These are phyloP conservation scores for Eumerus sabulonum DNA, from an alignment of 2,888 invertebrate species.

Conservation along the genomic window DNA sequence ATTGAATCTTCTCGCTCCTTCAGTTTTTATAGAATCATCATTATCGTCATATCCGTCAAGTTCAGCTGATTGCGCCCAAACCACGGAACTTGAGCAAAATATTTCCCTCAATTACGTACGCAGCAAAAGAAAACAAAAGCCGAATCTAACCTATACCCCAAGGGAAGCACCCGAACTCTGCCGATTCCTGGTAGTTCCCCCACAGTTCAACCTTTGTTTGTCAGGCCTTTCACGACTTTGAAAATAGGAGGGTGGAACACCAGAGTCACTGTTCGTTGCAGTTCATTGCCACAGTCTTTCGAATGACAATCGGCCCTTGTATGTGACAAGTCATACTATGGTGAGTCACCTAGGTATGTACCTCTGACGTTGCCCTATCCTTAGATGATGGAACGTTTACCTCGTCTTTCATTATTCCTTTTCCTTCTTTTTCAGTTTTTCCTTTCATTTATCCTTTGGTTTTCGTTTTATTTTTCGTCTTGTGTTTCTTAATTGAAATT, in stretches of 20 bases:
- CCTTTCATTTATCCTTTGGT: constrained; percentile 9
- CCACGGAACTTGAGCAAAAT: no score
- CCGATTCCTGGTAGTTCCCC: no score
- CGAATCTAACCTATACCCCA: no score
- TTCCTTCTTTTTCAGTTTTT: no score
- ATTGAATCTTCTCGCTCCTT: no score
- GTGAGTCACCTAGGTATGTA: constrained; percentile 37
- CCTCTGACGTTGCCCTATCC: constrained; percentile 18
- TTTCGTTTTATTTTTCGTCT: constrained; percentile 16
- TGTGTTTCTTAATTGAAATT: constrained; percentile 45
- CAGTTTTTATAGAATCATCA: no score
- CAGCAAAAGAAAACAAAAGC: not conserved
- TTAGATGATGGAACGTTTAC: constrained; percentile 16
- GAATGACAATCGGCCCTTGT: constrained; percentile 27
- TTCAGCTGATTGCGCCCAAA: not conserved
- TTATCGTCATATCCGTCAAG: no score
- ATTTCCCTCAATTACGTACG: constrained; percentile 21
- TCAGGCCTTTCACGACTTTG: no score
- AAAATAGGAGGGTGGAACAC: not conserved
- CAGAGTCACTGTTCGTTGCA: constrained; percentile 50
- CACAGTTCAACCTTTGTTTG: no score
- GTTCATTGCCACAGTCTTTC: constrained; percentile 57
- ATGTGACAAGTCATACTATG: constrained; percentile 46
- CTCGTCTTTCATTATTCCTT: constrained; percentile 6
- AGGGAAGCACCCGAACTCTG: no score